Conservation (phyloP, 92 coral and sea anemone genomes). For the Parazoanthus atlanticus region DNA sequence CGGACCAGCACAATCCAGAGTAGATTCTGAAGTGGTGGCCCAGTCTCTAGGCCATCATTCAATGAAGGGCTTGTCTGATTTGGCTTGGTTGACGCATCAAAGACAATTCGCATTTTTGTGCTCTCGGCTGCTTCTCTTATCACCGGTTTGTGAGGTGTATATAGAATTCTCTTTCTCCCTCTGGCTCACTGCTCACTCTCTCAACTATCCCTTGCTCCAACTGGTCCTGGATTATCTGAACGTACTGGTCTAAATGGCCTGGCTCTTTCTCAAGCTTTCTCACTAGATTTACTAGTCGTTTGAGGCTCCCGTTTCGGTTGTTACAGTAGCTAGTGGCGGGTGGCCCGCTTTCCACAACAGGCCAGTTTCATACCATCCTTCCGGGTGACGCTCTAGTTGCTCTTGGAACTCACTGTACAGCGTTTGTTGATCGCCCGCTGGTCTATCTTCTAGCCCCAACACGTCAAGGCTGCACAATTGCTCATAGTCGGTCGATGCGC, state of each 20-base stretch:
- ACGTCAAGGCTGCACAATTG: conserved; percentile 34
- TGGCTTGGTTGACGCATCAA: conserved; percentile 55
- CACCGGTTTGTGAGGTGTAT: conserved; percentile 55
- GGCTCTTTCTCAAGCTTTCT: conserved; percentile 29
- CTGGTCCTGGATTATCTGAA: conserved; percentile 52
- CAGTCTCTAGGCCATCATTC: too few relatives aligned
- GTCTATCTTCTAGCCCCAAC: conserved; percentile 28
- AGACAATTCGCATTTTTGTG: conserved; percentile 62
- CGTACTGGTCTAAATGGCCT: conserved; percentile 9
- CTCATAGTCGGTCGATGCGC: conserved; percentile 12
- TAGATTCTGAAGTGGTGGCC: conserved; percentile 38
- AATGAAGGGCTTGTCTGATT: conserved; percentile 59
- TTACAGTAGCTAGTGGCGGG: neutral
- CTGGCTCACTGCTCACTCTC: conserved; percentile 18
- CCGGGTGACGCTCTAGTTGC: conserved; percentile 4
- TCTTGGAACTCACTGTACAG: conserved; percentile 17
- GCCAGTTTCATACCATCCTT: neutral
- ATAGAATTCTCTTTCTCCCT: conserved; percentile 40
- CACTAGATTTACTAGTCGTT: neutral
- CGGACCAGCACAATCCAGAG: conserved; percentile 53
- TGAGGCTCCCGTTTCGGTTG: neutral
- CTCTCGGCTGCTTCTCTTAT: conserved; percentile 49
- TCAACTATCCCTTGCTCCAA: conserved; percentile 46
- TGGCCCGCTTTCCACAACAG: neutral
- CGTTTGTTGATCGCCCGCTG: conserved; percentile 10